A percentile compares a stretch with the other conserved stretches of the same genome.
These are phyloP conservation scores for Pholis gunnellus DNA, from an alignment of 2,113 vertebrate species.

Conservation along the genomic window DNA sequence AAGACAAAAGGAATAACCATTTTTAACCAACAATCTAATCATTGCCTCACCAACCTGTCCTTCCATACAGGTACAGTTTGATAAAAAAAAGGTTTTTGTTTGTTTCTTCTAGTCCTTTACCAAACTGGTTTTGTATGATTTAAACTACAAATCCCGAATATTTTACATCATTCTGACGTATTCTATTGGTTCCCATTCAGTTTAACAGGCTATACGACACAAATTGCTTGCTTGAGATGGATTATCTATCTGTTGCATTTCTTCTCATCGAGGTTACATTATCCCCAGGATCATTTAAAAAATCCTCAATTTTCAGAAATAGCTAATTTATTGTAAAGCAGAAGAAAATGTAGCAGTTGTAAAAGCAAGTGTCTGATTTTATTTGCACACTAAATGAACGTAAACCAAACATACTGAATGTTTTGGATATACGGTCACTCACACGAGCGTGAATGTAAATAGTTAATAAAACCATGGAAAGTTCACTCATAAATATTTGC, in stretches of 20 bases:
- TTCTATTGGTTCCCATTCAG: background rate
- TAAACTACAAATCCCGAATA: background rate
- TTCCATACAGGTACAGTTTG: slow-evolving; percentile 7
- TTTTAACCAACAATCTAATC: slow-evolving; percentile 16
- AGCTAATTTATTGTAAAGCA: background rate
- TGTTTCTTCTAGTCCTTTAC: background rate
- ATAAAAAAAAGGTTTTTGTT: background rate
- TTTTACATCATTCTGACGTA: background rate
- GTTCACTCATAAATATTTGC: background rate
- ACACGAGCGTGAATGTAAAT: background rate
- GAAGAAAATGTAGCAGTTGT: background rate
- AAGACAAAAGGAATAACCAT: slow-evolving; percentile 12
- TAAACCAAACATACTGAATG: background rate
- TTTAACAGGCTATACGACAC: background rate
- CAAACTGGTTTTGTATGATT: background rate
- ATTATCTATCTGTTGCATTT: background rate
- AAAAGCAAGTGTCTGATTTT: background rate
- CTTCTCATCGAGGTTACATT: background rate
- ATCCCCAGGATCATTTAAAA: background rate
- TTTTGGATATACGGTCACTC: background rate
- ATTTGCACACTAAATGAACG: background rate
- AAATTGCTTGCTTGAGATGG: background rate
- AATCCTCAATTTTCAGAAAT: background rate
- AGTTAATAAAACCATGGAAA: background rate
- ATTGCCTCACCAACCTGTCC: slow-evolving; percentile 43